Percentiles rank a stretch among this genome's conserved stretches.
Evolutionary conservation across 2,113 vertebrate genomes (phyloP).

Genomic region (Brachirus orientalis): DNA sequence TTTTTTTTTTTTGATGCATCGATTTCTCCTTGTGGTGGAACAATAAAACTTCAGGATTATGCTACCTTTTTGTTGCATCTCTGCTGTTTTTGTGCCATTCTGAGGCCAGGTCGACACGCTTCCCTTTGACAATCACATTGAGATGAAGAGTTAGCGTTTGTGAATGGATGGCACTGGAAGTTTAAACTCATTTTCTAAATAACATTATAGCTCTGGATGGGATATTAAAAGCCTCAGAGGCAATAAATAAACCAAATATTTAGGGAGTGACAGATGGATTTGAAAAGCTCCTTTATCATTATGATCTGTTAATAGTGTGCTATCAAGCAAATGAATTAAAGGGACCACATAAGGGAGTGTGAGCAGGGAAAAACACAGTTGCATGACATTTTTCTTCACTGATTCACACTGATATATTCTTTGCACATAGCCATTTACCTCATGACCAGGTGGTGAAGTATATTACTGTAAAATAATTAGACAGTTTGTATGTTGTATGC

Average conservation of each 20-base stretch:
- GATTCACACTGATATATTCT: constrained; percentile 50
- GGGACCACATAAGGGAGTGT: constrained; percentile 52
- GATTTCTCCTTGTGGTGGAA: too few relatives aligned
- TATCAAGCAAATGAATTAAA: constrained; percentile 59
- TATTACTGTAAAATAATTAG: constrained; percentile 64
- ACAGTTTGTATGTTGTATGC: constrained; percentile 41
- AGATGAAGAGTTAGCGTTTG: not conserved
- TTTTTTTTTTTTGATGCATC: too few relatives aligned
- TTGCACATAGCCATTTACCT: constrained; percentile 66
- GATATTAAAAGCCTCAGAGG: constrained; percentile 28
- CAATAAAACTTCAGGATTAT: too few relatives aligned
- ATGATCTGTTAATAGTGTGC: constrained; percentile 59
- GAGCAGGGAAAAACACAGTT: constrained; percentile 49
- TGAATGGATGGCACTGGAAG: constrained; percentile 16
- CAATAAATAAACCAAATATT: constrained; percentile 59
- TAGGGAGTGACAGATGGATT: constrained; percentile 53
- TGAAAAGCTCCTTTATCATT: constrained; percentile 64
- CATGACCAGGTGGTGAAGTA: constrained; percentile 45
- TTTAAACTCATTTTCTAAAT: constrained; percentile 47
- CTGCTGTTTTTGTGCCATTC: too few relatives aligned
- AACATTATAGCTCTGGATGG: constrained; percentile 37
- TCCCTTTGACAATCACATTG: constrained; percentile 19
- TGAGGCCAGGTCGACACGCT: too few relatives aligned
- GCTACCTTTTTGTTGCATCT: too few relatives aligned
- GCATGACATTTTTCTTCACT: constrained; percentile 65